Conservation (phyloP, 1,140 invertebrate genomes). For the Drusus annulatus region DNA sequence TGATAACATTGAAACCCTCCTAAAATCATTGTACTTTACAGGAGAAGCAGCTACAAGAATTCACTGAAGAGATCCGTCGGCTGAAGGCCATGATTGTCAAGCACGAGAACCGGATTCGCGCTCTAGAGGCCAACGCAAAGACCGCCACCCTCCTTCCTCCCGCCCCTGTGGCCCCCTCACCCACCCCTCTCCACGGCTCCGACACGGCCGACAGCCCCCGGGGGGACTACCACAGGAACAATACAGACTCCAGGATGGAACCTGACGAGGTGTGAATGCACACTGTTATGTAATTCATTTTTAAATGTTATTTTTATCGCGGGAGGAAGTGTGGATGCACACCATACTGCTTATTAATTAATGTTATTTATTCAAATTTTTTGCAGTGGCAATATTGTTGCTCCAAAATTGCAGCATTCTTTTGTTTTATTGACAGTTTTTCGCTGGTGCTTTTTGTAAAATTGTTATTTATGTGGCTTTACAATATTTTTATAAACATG, state of each 20-base stretch:
- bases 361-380: slow-evolving; percentile 16
- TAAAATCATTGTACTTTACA: slow-evolving; percentile 22
- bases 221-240: slow-evolving; percentile 64
- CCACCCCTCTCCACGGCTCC: slow-evolving; percentile 55
- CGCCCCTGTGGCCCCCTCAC: slow-evolving; percentile 47
- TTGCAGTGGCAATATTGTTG: slow-evolving; percentile 18
- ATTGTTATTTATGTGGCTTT: too few relatives aligned
- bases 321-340: too few relatives aligned
- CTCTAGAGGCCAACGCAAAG: slow-evolving; percentile 70
- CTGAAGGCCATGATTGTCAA: slow-evolving; percentile 95
- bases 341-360: not conserved
- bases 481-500: too few relatives aligned
- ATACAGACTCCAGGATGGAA: slow-evolving; percentile 63
- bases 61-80: slow-evolving; percentile 89
- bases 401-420: too few relatives aligned
- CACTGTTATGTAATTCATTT: not conserved
- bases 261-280: slow-evolving; percentile 69
- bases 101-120: slow-evolving; percentile 87
- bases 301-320: too few relatives aligned
- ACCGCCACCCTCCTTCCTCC: slow-evolving; percentile 56
- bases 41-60: slow-evolving; percentile 61
- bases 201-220: slow-evolving; percentile 59
- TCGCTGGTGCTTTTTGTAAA: too few relatives aligned
- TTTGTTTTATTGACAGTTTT: too few relatives aligned
- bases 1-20: not conserved